Percentiles rank a stretch among this genome's conserved stretches.
phyloP scores from a whole-genome alignment of 1,140 invertebrate species.

The Palaemon carinicauda region DNA sequence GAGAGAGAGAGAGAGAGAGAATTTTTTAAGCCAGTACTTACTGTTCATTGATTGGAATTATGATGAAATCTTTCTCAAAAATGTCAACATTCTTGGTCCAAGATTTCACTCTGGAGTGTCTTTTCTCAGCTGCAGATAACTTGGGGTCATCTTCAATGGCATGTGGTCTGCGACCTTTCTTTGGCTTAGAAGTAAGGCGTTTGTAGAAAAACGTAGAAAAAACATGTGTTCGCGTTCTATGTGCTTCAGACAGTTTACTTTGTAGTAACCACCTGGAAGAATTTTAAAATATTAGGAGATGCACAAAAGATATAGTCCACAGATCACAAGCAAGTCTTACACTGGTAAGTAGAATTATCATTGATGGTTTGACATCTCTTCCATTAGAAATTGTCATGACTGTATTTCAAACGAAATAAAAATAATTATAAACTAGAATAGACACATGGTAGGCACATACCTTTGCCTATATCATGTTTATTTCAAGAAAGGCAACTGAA shows the following conservation, averaged over 20 bases:
- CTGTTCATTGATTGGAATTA: constrained; percentile 98
- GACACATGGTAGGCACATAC: too few relatives aligned
- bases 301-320: not conserved
- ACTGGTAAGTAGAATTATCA: too few relatives aligned
- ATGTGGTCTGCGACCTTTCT: constrained; percentile 52
- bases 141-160: constrained; percentile 71
- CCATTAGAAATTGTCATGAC: too few relatives aligned
- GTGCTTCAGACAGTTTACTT: constrained; percentile 75
- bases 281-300: not conserved
- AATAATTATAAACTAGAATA: too few relatives aligned
- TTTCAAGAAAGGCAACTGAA: too few relatives aligned
- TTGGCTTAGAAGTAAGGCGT: constrained; percentile 82
- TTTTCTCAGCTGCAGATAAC: constrained; percentile 79
- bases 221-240: constrained; percentile 85
- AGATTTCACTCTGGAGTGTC: constrained; percentile 88
- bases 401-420: too few relatives aligned
- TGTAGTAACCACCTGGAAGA: constrained; percentile 75
- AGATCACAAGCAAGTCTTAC: not conserved
- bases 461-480: too few relatives aligned
- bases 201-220: constrained; percentile 99
- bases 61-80: constrained; percentile 95
- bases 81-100: constrained; percentile 98
- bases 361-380: too few relatives aligned
- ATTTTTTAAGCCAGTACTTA: constrained; percentile 65
- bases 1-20: not conserved